phyloP scores from a whole-genome alignment of 2,113 vertebrate species.

The Rhinopomastus cyanomelas region DNA sequence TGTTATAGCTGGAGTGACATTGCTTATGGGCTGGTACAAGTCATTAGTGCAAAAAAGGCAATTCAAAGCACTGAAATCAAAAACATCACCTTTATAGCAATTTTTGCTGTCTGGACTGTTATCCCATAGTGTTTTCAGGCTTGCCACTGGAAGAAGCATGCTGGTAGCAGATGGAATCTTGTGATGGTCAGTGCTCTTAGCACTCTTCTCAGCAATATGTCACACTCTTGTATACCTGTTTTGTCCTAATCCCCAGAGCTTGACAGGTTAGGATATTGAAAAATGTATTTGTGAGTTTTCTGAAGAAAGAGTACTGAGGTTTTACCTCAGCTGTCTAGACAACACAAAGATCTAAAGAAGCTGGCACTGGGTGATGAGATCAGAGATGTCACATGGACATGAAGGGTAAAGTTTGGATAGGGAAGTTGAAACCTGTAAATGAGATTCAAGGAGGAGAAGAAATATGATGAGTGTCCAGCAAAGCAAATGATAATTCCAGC shows the following conservation, averaged over 20 bases:
- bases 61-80: background rate
- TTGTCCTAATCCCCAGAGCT: background rate
- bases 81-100: background rate
- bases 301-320: background rate
- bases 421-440: background rate
- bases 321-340: background rate
- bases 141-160: background rate
- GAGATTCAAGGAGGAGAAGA: background rate
- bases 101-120: background rate
- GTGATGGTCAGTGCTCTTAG: background rate
- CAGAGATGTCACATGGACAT: background rate
- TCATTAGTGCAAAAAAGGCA: background rate
- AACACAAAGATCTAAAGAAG: background rate
- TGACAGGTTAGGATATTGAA: background rate
- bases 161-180: background rate
- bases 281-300: background rate
- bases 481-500: conserved; percentile 55
- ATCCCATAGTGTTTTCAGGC: background rate
- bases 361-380: background rate
- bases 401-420: background rate
- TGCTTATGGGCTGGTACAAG: background rate
- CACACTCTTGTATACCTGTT: background rate
- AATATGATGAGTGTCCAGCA: background rate
- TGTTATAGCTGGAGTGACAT: background rate
- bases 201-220: background rate